Evolutionary conservation across 2,888 invertebrate species (phyloP).

Genomic region (Lochmaea crataegi): DNA sequence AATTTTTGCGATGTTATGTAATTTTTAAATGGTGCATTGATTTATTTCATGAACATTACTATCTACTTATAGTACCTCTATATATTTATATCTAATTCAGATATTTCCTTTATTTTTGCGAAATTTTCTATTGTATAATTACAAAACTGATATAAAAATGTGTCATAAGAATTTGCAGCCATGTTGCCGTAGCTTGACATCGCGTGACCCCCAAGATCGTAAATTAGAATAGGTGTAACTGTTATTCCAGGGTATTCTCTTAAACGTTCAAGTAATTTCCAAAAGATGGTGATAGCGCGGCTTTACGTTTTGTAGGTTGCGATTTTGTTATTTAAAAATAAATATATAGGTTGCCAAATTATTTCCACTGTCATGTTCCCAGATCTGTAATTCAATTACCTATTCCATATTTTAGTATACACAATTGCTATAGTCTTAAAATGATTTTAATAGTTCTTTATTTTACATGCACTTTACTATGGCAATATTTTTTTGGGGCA

Average conservation of each 20-base stretch:
- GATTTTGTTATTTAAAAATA: conserved; percentile 20
- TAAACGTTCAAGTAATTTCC: conserved; percentile 12
- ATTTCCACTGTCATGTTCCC: conserved; percentile 12
- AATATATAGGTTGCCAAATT: conserved; percentile 13
- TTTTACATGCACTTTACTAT: no score
- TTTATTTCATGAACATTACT: conserved; percentile 27
- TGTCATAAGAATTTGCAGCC: conserved; percentile 33
- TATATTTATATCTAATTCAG: neutral
- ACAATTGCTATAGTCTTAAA: neutral
- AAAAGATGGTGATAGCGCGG: conserved; percentile 33
- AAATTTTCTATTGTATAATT: neutral
- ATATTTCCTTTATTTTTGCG: neutral
- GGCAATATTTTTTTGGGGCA: no score
- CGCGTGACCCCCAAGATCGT: conserved; percentile 37
- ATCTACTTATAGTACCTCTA: neutral
- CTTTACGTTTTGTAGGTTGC: conserved; percentile 1
- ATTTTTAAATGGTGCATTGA: conserved; percentile 37
- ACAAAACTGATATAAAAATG: neutral
- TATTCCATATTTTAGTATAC: neutral
- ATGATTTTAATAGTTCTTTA: no score
- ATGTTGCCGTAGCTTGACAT: conserved; percentile 44
- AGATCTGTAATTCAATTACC: neutral
- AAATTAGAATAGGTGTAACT: conserved; percentile 25
- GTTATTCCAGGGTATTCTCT: conserved; percentile 17
- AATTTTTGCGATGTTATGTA: conserved; percentile 36